phyloP scores from a whole-genome alignment of 2,888 invertebrate genomes.

The Luperina nickerlii region DNA sequence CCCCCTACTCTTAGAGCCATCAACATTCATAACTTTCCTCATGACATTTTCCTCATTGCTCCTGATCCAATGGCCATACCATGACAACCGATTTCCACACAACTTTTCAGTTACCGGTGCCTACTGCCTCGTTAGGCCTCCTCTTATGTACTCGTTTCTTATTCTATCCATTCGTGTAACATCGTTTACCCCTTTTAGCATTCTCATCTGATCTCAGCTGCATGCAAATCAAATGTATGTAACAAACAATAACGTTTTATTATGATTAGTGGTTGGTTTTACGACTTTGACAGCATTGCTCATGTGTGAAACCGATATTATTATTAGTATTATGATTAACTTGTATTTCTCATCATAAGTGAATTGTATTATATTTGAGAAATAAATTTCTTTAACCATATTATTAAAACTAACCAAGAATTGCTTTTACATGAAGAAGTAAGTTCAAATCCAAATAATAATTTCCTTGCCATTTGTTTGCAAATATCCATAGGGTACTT shows the following conservation, averaged over 20 bases:
- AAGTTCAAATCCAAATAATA: not conserved
- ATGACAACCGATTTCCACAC: not conserved
- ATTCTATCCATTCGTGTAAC: no score
- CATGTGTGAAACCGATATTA: not conserved
- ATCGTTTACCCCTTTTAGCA: no score
- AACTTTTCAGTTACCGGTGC: no score
- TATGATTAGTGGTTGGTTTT: not conserved
- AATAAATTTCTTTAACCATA: no score
- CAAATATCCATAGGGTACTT: no score
- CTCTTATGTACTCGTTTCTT: no score
- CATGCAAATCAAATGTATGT: not conserved
- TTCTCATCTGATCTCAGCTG: no score
- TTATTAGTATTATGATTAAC: not conserved
- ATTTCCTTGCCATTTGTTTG: no score
- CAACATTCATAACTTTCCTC: not conserved
- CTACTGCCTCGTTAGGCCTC: no score
- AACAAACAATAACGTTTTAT: not conserved
- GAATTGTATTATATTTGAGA: no score
- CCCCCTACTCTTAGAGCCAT: not conserved
- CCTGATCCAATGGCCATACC: no score
- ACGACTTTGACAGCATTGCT: not conserved
- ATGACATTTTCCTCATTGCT: not conserved
- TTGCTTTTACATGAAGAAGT: not conserved
- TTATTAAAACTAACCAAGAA: not conserved
- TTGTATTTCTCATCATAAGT: no score